These are phyloP conservation scores for Oscarella lobularis DNA, from an alignment of 37 sponge, comb jelly and placozoan genomes.

Conservation along the genomic window DNA sequence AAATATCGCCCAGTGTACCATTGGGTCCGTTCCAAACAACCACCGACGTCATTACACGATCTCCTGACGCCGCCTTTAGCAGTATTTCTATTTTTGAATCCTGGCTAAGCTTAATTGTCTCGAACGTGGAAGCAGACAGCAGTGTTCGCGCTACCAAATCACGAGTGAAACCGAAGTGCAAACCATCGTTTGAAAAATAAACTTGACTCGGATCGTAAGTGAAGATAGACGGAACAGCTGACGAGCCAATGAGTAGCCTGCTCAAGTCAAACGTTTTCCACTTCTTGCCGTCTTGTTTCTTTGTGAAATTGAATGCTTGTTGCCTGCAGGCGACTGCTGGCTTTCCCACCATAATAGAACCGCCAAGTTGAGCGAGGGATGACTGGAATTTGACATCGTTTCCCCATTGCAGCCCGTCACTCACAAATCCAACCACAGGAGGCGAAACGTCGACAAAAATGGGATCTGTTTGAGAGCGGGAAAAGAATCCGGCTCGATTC, in stretches of 20 bases:
- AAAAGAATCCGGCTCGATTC: slow-evolving; percentile 40
- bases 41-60: background rate
- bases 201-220: background rate
- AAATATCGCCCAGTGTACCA: background rate
- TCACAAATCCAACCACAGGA: slow-evolving; percentile 29
- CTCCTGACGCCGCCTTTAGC: background rate
- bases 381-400: slow-evolving; percentile 49
- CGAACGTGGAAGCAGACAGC: background rate
- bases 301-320: too few relatives aligned
- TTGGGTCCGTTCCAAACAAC: background rate
- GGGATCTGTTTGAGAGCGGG: slow-evolving; percentile 21
- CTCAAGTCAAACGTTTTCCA: background rate
- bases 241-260: background rate
- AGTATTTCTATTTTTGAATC: background rate
- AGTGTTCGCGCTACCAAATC: background rate
- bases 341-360: slow-evolving; percentile 15
- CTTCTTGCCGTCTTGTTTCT: background rate
- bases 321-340: too few relatives aligned
- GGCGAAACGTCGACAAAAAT: slow-evolving; percentile 17
- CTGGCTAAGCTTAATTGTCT: background rate
- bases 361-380: slow-evolving; percentile 29
- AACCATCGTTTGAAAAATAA: background rate
- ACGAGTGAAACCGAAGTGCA: background rate
- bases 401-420: slow-evolving; percentile 57
- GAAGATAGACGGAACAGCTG: too few relatives aligned